Evolutionary conservation across 2,888 invertebrate species (phyloP), one percentile per base, ranked within the genome.

Genomic region (Thereva unica): DNA sequence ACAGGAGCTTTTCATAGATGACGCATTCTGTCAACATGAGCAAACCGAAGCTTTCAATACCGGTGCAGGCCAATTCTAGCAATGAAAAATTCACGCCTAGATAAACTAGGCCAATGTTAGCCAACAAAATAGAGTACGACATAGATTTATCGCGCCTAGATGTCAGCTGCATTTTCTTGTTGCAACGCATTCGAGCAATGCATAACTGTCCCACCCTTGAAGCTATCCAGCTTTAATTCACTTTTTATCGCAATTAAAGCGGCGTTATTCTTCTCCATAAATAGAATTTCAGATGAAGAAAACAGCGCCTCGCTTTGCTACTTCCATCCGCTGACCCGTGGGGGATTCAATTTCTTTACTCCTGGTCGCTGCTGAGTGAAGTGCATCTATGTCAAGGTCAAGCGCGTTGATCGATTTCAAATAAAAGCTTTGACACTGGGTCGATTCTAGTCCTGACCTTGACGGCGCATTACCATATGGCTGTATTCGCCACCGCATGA

Each of bases 341-440:
- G 55, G 12, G 23, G 41, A 41, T 23, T 55, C 40, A 55, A 55
- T 12, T 41, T n/a, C 35, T 35, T 56, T 41, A 23, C 44, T 42
- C 56, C 56, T 42, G 10, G 37, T 53, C 53, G 37, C 12, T n/a
- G 10, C 38, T 53, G 23, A 23, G 42, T 12, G 42, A 10, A 12
- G 23, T 8, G 55, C 10, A 61, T 61, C 12, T 50, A 50, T 50
- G 61, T 61, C 61, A 61, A 61, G 61, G 61, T 61, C 50, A 50
- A 9, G 41, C 49, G 41, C 6, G 23, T 50, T 50, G 42, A 50
- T 61, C 61, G 61, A 61, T 61, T 50, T 61, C 50, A 49, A 61
- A 41, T 61, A 61, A 61, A 40, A 61, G 50, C 61, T 61, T 61
- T 61, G 61, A 61, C 61, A 61, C 61, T 61, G 61, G 23, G 23